A percentile compares a stretch with the other conserved stretches of the same genome.
These are phyloP conservation scores for Harpagoxenus sublaevis DNA, from an alignment of 2,888 invertebrate genomes.

Conservation along the genomic window DNA sequence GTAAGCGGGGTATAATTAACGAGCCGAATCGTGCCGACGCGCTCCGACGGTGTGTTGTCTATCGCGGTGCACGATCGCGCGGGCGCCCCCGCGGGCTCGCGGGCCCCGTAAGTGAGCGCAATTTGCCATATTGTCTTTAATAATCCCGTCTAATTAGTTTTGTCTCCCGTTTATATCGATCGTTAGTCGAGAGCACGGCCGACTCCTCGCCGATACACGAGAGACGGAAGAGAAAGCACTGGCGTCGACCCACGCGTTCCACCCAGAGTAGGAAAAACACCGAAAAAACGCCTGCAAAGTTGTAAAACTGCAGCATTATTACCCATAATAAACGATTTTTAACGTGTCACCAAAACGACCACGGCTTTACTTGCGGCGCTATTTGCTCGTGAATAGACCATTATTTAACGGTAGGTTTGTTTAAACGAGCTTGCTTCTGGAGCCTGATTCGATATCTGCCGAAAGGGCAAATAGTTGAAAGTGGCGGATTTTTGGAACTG, in stretches of 20 bases:
- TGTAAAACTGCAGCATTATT: conserved; percentile 40
- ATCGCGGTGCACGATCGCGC: conserved; percentile 78
- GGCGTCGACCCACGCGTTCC: conserved; percentile 63
- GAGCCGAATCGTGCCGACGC: conserved; percentile 81
- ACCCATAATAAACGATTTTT: conserved; percentile 41
- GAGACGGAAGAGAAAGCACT: conserved; percentile 75
- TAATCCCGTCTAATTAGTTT: conserved; percentile 80
- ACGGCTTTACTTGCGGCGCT: conserved; percentile 8
- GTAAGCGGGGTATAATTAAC: conserved; percentile 81
- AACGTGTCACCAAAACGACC: conserved; percentile 14
- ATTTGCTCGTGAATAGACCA: conserved; percentile 2
- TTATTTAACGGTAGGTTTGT: conserved; percentile 12
- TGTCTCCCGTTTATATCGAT: conserved; percentile 75
- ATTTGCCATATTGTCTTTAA: conserved; percentile 81
- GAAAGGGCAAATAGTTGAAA: not conserved
- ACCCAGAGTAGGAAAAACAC: conserved; percentile 37
- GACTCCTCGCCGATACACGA: conserved; percentile 60
- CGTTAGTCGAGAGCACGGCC: conserved; percentile 58
- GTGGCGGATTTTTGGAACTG: not conserved
- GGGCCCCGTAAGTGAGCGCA: conserved; percentile 74
- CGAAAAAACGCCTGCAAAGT: conserved; percentile 39
- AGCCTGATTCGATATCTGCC: conserved; percentile 5
- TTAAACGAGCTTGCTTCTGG: conserved; percentile 1
- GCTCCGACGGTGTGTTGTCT: conserved; percentile 76
- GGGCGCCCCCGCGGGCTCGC: conserved; percentile 65